Conservation (phyloP, 2,888 invertebrate genomes). For the Phengaris arion region DNA sequence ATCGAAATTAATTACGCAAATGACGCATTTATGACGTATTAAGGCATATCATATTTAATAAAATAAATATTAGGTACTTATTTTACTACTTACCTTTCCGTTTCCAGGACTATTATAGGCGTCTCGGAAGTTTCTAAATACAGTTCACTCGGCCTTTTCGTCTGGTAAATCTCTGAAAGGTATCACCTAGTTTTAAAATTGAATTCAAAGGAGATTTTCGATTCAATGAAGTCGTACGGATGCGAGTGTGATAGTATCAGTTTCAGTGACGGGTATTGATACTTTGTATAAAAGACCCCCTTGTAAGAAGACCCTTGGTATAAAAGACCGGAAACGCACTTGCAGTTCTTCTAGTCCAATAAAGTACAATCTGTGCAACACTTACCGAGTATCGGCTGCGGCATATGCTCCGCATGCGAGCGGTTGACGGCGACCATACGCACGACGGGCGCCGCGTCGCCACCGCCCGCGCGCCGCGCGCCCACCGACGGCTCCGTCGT, state of each 20-base stretch:
- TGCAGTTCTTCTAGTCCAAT: too few species aligned
- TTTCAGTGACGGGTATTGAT: not conserved
- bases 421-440: constrained; percentile 63
- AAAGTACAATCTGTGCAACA: not conserved
- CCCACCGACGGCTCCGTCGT: constrained; percentile 49
- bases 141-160: constrained; percentile 52
- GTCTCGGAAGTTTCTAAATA: constrained; percentile 55
- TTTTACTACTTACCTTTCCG: constrained; percentile 51
- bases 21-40: too few species aligned
- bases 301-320: not conserved
- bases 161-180: constrained; percentile 58
- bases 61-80: not conserved
- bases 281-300: not conserved
- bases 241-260: too few species aligned
- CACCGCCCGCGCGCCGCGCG: constrained; percentile 42
- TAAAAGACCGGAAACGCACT: not conserved
- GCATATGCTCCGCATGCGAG: constrained; percentile 55
- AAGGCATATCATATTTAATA: too few species aligned
- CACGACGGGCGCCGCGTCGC: constrained; percentile 50
- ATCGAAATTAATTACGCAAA: too few species aligned
- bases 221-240: not conserved
- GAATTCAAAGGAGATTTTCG: too few species aligned
- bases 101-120: constrained; percentile 61
- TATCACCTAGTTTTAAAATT: too few species aligned
- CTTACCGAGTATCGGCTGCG: constrained; percentile 57